Percentiles rank a stretch among this genome's conserved stretches.
Evolutionary conservation across 1,140 invertebrate species (phyloP).

Genomic region (Listronotus bonariensis): DNA sequence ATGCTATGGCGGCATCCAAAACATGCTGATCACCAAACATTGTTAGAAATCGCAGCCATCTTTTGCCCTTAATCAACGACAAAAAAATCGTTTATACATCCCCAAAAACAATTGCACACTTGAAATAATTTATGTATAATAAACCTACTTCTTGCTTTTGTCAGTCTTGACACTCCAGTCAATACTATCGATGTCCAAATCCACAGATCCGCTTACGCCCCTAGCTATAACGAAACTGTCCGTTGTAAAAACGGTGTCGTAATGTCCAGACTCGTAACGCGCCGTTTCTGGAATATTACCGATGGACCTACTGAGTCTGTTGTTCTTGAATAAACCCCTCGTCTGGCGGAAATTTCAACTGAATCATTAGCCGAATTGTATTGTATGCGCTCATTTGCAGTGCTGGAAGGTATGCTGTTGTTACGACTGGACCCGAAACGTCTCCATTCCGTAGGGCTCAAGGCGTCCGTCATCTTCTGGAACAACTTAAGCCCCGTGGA

Average conservation of each 20-base stretch:
- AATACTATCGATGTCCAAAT: constrained; percentile 33
- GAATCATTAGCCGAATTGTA: too few species aligned
- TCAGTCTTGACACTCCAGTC: constrained; percentile 7
- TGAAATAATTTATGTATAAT: too few species aligned
- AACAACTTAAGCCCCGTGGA: constrained; percentile 46
- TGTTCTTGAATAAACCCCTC: constrained; percentile 42
- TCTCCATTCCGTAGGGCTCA: constrained; percentile 45
- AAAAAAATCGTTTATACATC: too few species aligned
- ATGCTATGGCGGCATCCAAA: too few species aligned
- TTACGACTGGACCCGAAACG: constrained; percentile 46
- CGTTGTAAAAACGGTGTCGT: constrained; percentile 56
- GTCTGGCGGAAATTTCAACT: background rate
- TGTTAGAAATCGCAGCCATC: too few species aligned
- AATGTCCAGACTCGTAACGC: constrained; percentile 57
- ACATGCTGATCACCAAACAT: too few species aligned
- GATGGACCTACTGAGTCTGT: constrained; percentile 51
- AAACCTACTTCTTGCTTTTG: background rate
- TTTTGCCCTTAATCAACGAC: too few species aligned
- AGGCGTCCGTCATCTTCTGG: constrained; percentile 48
- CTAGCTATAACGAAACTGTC: constrained; percentile 54
- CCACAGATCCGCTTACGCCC: constrained; percentile 43
- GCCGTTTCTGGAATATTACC: constrained; percentile 51
- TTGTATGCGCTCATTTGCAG: constrained; percentile 29
- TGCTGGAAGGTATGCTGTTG: constrained; percentile 51
- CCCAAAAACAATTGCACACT: too few species aligned